These are phyloP conservation scores for Clistopyga incitator DNA, from an alignment of 2,888 invertebrate species.

Conservation along the genomic window DNA sequence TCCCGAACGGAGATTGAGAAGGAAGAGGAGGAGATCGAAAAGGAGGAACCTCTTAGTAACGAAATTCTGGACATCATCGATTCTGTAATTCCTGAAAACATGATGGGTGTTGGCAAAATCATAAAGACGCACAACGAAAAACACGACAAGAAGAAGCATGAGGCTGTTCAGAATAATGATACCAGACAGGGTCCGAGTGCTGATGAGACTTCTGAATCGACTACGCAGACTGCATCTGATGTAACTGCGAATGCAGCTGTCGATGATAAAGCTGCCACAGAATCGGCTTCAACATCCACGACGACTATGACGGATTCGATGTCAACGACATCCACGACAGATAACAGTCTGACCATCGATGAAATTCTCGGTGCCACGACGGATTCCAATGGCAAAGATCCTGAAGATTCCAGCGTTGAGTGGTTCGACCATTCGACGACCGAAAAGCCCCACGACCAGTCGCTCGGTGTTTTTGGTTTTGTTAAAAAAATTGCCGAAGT, in stretches of 20 bases:
- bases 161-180: slow-evolving; percentile 53
- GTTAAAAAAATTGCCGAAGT: slow-evolving; percentile 88
- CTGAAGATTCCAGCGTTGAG: slow-evolving; percentile 72
- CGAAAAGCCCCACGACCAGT: slow-evolving; percentile 69
- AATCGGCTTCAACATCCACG: slow-evolving; percentile 11
- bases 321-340: slow-evolving; percentile 47
- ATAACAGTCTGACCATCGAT: slow-evolving; percentile 49
- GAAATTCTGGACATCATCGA: slow-evolving; percentile 83
- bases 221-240: neutral
- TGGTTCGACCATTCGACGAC: slow-evolving; percentile 70
- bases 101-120: slow-evolving; percentile 51
- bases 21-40: slow-evolving; percentile 73
- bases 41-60: slow-evolving; percentile 80
- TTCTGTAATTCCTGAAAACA: slow-evolving; percentile 75
- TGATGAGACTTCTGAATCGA: slow-evolving; percentile 5
- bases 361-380: slow-evolving; percentile 57
- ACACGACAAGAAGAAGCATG: slow-evolving; percentile 36
- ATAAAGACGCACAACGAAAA: slow-evolving; percentile 55
- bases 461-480: slow-evolving; percentile 85
- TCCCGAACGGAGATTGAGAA: slow-evolving; percentile 77
- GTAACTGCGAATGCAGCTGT: neutral
- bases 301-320: slow-evolving; percentile 43
- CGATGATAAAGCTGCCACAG: slow-evolving; percentile 18
- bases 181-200: slow-evolving; percentile 48
- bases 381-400: slow-evolving; percentile 56